These are phyloP conservation scores for Monochamus saltuarius DNA, from an alignment of 1,140 invertebrate genomes.

Conservation along the genomic window DNA sequence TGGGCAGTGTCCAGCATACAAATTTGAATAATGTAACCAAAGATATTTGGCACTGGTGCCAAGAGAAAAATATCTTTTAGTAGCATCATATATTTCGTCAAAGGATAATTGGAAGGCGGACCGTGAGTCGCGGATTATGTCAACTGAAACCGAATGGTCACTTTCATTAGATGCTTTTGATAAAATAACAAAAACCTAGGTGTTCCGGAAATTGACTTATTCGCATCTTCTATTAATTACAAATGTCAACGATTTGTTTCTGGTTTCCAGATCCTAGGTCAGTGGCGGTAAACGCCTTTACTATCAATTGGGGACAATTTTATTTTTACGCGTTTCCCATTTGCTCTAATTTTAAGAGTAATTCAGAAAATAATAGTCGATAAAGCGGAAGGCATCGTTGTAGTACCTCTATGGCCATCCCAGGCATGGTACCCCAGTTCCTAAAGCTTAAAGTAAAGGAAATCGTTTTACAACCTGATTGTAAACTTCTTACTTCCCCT, in stretches of 20 bases:
- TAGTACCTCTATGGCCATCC: slow-evolving; percentile 4
- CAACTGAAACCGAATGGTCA: slow-evolving; percentile 7
- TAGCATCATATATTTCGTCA: not conserved
- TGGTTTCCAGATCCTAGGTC: slow-evolving; percentile 5
- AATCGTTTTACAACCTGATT: slow-evolving; percentile 2
- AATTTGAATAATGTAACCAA: not conserved
- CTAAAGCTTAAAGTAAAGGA: not conserved
- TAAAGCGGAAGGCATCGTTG: not conserved
- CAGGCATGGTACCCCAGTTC: slow-evolving; percentile 14
- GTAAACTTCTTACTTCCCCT: slow-evolving; percentile 11
- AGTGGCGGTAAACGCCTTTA: not conserved
- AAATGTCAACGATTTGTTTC: slow-evolving; percentile 14
- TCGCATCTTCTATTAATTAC: not conserved
- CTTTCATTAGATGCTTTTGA: not conserved
- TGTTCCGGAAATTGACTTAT: not conserved
- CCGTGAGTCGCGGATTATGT: not conserved
- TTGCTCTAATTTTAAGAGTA: not conserved
- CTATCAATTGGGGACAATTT: not conserved
- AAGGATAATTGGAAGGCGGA: not conserved
- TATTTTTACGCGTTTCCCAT: slow-evolving; percentile 10
- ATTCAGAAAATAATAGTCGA: not conserved
- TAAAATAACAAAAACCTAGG: not conserved
- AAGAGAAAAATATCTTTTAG: not conserved
- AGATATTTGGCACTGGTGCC: slow-evolving; percentile 5
- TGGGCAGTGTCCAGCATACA: not conserved